Base-by-base conservation (phyloP, 2,113 vertebrate species). In the Cynoglossus semilaevis region DNA sequence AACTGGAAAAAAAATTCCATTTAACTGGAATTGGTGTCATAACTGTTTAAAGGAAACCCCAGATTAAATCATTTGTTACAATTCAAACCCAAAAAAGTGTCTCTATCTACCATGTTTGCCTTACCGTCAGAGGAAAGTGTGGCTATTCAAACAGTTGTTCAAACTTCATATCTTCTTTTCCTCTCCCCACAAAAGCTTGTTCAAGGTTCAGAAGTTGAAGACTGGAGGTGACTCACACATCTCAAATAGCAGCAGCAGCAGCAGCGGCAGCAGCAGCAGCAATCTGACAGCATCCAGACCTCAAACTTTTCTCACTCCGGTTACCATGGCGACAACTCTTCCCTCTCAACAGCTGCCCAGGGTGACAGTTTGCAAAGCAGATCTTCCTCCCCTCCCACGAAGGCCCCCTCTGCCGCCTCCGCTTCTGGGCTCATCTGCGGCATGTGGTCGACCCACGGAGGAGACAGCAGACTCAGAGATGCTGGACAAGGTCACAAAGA, bases 181-280 rank as follows among this genome's bases (percentile, higher is more conserved):
- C 9, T 13, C 42, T 38, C 76, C 69, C 80, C 84, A 51, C 57
- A 63, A 67, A 75, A 97, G 95, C 62, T 91, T 96, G 86, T 96
- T 96, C 70, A 84, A 78, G 58, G 80, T 70, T 52, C 82, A 79
- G 61, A 37, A 50, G 60, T 52, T 40, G 22, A 75, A 63, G 57
- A 51, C 38, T 44, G 58, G 64, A 74, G 67, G 64, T 61, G 63
- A 87, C 74, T 76, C 47, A 42, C 3, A 29, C 22, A 29, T 29
- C 22, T 77, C 79, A 57, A 76, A 73, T 18, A 64, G 77, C 14
- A 2, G 78, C 79, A 79, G 82, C 69, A 56, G 85, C 53, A 77
- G 67, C 37, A 50, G 57, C 63, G 57, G 56, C 65, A 58, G 59
- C 17, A 40, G 71, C 71, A 47, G 68, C 66, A 8, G 72, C 63